Evolutionary conservation across 2,797 vertebrate genomes (phyloP).

Genomic region (Limosa lapponica): DNA sequence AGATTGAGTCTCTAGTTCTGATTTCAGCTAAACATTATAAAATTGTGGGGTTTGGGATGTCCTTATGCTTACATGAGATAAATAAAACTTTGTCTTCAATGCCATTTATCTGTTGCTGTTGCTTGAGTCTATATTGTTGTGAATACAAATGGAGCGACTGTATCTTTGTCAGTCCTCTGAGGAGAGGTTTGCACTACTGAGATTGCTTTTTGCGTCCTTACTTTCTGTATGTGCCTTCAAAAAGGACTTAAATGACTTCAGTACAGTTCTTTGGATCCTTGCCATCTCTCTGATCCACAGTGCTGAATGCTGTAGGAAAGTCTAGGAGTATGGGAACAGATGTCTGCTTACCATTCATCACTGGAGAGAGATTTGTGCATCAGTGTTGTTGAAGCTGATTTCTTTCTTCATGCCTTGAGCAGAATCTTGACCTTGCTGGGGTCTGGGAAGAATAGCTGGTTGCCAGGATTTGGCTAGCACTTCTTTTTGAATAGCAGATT

Average conservation of each 20-base stretch:
- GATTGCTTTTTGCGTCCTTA: background rate
- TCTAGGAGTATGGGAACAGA: background rate
- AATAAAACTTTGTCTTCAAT: background rate
- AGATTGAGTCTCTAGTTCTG: background rate
- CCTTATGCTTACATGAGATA: background rate
- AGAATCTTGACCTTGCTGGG: background rate
- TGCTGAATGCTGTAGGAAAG: background rate
- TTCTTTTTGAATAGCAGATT: background rate
- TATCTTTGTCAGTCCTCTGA: background rate
- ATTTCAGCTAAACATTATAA: background rate
- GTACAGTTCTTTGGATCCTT: background rate
- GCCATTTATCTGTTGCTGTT: background rate
- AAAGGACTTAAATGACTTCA: background rate
- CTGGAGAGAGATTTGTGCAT: background rate
- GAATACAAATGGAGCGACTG: background rate
- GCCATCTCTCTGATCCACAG: conserved; percentile 1
- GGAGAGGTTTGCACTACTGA: conserved; percentile 7
- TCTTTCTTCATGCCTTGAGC: background rate
- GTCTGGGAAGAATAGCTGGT: background rate
- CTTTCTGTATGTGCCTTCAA: background rate
- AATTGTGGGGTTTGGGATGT: background rate
- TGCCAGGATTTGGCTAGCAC: background rate
- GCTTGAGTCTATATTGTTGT: background rate
- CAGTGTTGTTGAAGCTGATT: background rate
- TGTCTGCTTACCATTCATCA: conserved; percentile 5